Base-by-base conservation (phyloP, 2,888 invertebrate genomes). In the Agonum fuliginosum region DNA sequence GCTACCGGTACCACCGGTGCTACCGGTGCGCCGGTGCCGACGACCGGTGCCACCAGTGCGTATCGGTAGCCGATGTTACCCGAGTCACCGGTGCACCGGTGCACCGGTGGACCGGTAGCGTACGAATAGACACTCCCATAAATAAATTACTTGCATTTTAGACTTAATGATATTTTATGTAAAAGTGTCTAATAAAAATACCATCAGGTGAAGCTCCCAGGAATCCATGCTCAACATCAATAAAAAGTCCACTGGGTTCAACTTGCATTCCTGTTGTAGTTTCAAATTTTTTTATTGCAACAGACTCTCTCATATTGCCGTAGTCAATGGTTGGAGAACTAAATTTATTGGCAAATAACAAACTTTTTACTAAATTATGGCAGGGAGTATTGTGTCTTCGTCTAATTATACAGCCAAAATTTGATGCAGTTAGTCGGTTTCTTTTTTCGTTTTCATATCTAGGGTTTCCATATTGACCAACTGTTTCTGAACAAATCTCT, bases 401-500 rank as follows among this genome's bases (percentile, higher is more conserved):
- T 27, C 37, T 14, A 20, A 79, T 54, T n/a, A 79, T 67, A 19
- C 8, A 37, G 2, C 79, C 79, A 76, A 79, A 79, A 67, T 78
- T 73, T 3, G 79, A 79, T 14, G 73, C 79, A 22, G 79, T 79
- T 17, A 79, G 17, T 20, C 73, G 5, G 27, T 72, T n/a, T 14
- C 0, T 2, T 17, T 69, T 41, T 24, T 79, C 73, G 3, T 14
- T 17, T 19, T 30, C 30, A 70, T 70, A 79, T 8, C 48, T 12
- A 0, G 74, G 20, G 51, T 79, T 79, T 0, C 69, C 75, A 78
- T 78, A 79, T 70, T 79, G 79, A 17, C 78, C 79, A 30, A 78
- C 48, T 14, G 79, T 79, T 0, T 37, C 30, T 10, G 10, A 30
- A 10, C 30, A 70, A 10, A 72, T 79, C 27, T 37, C n/a, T 20